Evolutionary conservation across 2,113 vertebrate species (phyloP).

Genomic region (Prionailurus viverrinus): DNA sequence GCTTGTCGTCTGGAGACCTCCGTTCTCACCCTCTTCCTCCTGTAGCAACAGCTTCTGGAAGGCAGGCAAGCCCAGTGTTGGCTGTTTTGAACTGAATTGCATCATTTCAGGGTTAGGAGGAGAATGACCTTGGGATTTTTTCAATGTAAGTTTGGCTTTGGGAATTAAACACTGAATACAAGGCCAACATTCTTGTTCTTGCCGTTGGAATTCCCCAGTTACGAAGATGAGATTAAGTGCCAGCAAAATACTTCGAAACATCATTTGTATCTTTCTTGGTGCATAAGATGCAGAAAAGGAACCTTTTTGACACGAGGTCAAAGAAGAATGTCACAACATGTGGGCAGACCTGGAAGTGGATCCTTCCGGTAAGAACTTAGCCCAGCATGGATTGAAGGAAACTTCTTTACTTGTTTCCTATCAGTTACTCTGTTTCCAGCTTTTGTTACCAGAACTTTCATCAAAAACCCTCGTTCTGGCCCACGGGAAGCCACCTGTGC

Average conservation of each 20-base stretch:
- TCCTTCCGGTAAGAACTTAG: not conserved
- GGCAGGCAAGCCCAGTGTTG: no score
- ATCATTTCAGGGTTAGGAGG: constrained; percentile 53
- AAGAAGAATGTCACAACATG: constrained; percentile 7
- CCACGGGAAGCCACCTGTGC: rapidly evolving
- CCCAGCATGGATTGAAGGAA: rapidly evolving
- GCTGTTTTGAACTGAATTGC: not conserved
- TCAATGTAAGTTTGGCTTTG: constrained; percentile 56
- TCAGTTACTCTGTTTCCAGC: not conserved
- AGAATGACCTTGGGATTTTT: constrained; percentile 51
- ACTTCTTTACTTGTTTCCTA: rapidly evolving
- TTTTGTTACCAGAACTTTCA: not conserved
- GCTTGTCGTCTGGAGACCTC: rapidly evolving
- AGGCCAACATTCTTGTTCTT: constrained; percentile 71
- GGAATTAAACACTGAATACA: constrained; percentile 38
- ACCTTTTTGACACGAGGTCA: constrained; percentile 36
- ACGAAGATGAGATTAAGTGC: constrained; percentile 52
- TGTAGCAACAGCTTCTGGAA: rapidly evolving
- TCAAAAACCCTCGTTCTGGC: not conserved
- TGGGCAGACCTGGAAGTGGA: not conserved
- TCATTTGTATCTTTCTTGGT: not conserved
- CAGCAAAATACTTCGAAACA: not conserved
- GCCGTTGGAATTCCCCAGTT: constrained; percentile 55
- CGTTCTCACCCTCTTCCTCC: not conserved
- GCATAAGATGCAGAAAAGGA: constrained; percentile 47